Evolutionary conservation across 2,113 vertebrate species (phyloP), one percentile per base, ranked within the genome.

Genomic region (Himantopus leucocephalus): DNA sequence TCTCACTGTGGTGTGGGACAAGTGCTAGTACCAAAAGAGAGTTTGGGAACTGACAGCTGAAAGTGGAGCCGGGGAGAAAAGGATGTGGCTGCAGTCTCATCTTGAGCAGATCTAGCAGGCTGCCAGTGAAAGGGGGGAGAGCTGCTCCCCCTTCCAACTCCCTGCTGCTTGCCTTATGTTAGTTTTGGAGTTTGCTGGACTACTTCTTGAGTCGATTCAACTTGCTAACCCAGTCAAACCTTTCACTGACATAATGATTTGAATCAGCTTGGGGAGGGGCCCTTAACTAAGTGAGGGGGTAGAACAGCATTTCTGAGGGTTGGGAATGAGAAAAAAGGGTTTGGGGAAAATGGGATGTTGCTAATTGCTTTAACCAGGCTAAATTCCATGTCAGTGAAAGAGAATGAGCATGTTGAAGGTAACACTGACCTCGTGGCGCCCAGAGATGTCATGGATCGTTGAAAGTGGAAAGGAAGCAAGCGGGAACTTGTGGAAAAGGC

Each of bases 1-100:
- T 82, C 29, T 81, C 0, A 0, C 32, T 2, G 1, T 60, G 37
- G 26, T 56, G 4, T 0, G 1, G 56, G 21, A 35, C 20, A 16
- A 64, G 26, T 27, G 16, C 52, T 63, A 9, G 58, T 34, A 35
- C 85, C 71, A 64, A 26, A 85, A 45, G 52, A 77, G 73, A 13
- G 15, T 5, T 52, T 0, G 0, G 81, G 34, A 85, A n/a, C 39
- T 0, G 0, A 19, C 14, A 79, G 48, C 85, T 82, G 71, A 37
- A 90, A 53, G 35, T 8, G 37, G 50, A 76, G 45, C 53, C 4
- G 6, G 26, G 59, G 72, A 91, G 83, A 59, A 68, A 68, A 80
- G 88, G 72, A 86, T 75, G 41, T 39, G 39, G 80, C 56, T 91
- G 55, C 56, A 56, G 60, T 24, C 0, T 0, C 48, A 22, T 82